A percentile compares a stretch with the other conserved stretches of the same genome.
Conservation (phyloP, 1,140 invertebrate genomes). For the Drosophila orosa region DNA sequence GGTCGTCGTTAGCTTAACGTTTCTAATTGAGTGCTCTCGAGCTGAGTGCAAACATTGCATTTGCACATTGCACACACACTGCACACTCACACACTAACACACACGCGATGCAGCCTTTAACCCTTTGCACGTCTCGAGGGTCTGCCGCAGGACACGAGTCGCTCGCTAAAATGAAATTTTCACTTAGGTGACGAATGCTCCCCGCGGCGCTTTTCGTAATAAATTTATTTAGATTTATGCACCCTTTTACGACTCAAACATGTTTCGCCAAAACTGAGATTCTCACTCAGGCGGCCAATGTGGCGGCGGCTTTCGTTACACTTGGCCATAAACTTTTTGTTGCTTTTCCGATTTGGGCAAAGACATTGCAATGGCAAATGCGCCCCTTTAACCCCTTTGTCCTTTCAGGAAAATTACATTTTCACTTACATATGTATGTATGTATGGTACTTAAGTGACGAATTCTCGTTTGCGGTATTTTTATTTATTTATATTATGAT, state of each 20-base stretch:
- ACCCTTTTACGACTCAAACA: constrained; percentile 18
- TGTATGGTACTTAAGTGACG: too few relatives aligned
- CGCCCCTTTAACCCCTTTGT: constrained; percentile 1
- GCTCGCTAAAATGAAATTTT: constrained; percentile 20
- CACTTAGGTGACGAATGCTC: constrained; percentile 21
- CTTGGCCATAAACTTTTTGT: constrained; percentile 18
- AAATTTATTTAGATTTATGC: constrained; percentile 25
- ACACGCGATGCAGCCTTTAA: constrained; percentile 11
- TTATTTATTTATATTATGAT: background rate
- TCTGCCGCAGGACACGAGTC: constrained; percentile 15
- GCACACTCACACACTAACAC: background rate
- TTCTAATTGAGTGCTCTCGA: constrained; percentile 54
- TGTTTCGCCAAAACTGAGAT: constrained; percentile 24
- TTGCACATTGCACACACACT: constrained; percentile 18
- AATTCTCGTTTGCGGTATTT: background rate
- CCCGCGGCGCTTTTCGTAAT: constrained; percentile 19
- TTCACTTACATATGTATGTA: constrained; percentile 5
- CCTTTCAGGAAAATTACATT: background rate
- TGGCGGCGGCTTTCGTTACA: constrained; percentile 15
- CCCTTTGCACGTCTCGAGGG: constrained; percentile 25
- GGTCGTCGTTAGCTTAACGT: constrained; percentile 33
- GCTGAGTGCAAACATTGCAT: constrained; percentile 43
- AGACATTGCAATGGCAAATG: constrained; percentile 7
- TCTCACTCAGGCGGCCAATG: constrained; percentile 19
- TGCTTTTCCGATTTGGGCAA: constrained; percentile 13